Percentiles rank a stretch among this genome's conserved stretches.
Conservation (phyloP, 2,888 invertebrate genomes). For the Parnassius glacialis region DNA sequence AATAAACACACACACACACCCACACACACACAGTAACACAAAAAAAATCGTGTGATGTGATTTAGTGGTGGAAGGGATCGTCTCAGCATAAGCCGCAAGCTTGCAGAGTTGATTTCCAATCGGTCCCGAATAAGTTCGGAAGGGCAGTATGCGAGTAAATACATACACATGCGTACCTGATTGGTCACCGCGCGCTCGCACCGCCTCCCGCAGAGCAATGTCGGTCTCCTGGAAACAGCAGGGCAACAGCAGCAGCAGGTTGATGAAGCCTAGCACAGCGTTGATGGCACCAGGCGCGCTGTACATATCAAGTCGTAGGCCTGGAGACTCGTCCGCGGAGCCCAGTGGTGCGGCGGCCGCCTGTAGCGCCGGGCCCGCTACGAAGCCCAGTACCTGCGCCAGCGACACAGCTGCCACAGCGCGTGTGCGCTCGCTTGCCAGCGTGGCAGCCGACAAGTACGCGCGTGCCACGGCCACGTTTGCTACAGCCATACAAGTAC, state of each 20-base stretch:
- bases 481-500: conserved; percentile 68
- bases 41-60: too few relatives aligned
- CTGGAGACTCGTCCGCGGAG: conserved; percentile 69
- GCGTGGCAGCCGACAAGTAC: conserved; percentile 92
- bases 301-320: conserved; percentile 90
- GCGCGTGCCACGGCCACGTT: conserved; percentile 92
- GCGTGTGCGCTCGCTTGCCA: conserved; percentile 87
- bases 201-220: conserved; percentile 90
- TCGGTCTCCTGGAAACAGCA: conserved; percentile 87
- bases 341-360: conserved; percentile 90
- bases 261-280: conserved; percentile 86
- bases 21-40: too few relatives aligned
- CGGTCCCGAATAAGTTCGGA: too few relatives aligned
- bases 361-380: conserved; percentile 92
- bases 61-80: too few relatives aligned
- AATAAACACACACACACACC: too few relatives aligned
- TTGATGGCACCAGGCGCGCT: conserved; percentile 94
- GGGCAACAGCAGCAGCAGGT: conserved; percentile 88
- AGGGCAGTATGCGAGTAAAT: background rate
- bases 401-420: conserved; percentile 92
- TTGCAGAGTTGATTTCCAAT: too few relatives aligned
- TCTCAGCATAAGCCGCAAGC: too few relatives aligned
- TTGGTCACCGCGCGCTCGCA: conserved; percentile 85
- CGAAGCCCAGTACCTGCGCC: conserved; percentile 92
- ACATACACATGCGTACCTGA: conserved; percentile 63